Conservation (phyloP, 2,113 vertebrate species). For the Synchiropus splendidus region DNA sequence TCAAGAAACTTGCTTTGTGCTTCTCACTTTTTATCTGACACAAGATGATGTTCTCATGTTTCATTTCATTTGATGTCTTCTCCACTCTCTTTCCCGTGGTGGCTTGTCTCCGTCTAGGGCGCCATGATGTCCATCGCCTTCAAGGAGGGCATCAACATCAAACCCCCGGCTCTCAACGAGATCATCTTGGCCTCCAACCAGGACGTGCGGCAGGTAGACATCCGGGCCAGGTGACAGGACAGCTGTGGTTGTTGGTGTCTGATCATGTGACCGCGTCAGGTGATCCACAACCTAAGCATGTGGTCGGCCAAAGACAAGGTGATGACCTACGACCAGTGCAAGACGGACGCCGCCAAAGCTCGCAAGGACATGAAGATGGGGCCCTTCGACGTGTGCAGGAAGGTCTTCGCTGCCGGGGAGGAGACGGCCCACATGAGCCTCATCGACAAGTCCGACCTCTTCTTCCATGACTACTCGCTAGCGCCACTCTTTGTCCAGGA, state of each 20-base stretch:
- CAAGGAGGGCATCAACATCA: constrained; percentile 92
- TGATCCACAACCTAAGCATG: constrained; percentile 96
- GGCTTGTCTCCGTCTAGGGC: constrained; percentile 62
- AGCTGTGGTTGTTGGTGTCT: neutral
- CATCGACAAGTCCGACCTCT: constrained; percentile 89
- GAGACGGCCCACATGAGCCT: constrained; percentile 82
- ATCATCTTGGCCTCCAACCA: constrained; percentile 94
- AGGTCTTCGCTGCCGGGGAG: constrained; percentile 81
- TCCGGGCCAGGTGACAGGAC: too few relatives aligned
- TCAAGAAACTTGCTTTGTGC: too few relatives aligned
- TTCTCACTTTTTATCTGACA: too few relatives aligned
- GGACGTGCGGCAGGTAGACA: constrained; percentile 87
- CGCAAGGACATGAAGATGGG: constrained; percentile 91
- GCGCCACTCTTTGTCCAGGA: constrained; percentile 97
- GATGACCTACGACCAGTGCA: constrained; percentile 86
- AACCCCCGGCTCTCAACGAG: constrained; percentile 90
- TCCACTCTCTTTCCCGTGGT: neutral
- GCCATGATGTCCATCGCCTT: constrained; percentile 96
- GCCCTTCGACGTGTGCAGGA: constrained; percentile 92
- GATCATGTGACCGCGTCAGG: constrained; percentile 52
- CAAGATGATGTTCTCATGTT: neutral
- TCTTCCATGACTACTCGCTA: constrained; percentile 95
- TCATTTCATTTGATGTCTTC: neutral
- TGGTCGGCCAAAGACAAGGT: constrained; percentile 85
- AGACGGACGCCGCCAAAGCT: constrained; percentile 76